phyloP scores from a whole-genome alignment of 2,113 vertebrate species.

The Platysternon megacephalum region DNA sequence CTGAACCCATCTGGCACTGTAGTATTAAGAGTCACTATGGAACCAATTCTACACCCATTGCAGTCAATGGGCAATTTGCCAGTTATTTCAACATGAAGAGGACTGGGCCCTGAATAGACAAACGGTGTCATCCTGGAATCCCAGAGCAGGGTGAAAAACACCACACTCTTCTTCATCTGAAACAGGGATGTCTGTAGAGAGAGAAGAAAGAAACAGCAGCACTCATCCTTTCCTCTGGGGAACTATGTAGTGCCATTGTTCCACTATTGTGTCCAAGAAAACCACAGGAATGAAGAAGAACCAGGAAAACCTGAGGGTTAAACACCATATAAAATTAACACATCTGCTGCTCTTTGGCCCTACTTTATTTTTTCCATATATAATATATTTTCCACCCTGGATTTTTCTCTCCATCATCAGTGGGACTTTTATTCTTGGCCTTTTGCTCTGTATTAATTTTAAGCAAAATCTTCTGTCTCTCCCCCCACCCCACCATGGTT shows the following conservation, averaged over 20 bases:
- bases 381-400: not conserved
- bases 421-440: not conserved
- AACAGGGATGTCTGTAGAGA: not conserved
- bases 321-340: not conserved
- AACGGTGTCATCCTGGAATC: constrained; percentile 14
- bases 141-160: not conserved
- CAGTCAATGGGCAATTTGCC: constrained; percentile 13
- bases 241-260: not conserved
- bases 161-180: constrained; percentile 13
- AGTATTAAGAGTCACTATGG: constrained; percentile 2
- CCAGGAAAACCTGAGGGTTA: not conserved
- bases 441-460: not conserved
- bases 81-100: constrained; percentile 38
- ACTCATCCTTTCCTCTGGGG: not conserved
- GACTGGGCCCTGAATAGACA: not conserved
- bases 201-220: rapidly evolving
- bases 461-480: not conserved
- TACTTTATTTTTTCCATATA: not conserved
- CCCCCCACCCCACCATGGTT: not conserved
- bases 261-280: not conserved
- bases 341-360: not conserved
- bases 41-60: not conserved
- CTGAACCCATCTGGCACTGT: constrained; percentile 22
- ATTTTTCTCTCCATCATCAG: not conserved
- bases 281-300: not conserved